phyloP scores from a whole-genome alignment of 2,888 invertebrate species.

The Boloria selene region DNA sequence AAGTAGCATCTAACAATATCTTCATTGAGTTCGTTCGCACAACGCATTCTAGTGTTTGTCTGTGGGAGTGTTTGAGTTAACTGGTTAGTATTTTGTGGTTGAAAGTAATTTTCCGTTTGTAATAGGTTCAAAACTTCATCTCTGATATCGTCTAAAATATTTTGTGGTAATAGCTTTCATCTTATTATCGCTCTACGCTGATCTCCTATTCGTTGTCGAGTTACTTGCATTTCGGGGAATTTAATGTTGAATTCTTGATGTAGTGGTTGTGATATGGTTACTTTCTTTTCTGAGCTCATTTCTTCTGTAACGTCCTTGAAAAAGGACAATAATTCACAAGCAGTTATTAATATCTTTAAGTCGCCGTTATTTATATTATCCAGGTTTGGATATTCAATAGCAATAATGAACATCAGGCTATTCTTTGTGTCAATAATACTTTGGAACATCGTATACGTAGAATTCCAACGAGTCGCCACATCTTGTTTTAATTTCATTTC shows the following conservation, averaged over 20 bases:
- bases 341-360: neutral
- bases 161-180: constrained; percentile 29
- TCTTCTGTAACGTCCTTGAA: constrained; percentile 23
- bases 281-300: constrained; percentile 17
- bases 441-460: constrained; percentile 41
- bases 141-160: constrained; percentile 19
- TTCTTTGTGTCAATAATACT: constrained; percentile 39
- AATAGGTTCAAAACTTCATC: constrained; percentile 5
- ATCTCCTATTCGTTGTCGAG: constrained; percentile 39
- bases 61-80: neutral
- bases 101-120: neutral
- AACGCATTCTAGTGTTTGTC: constrained; percentile 19
- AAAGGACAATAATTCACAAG: constrained; percentile 7
- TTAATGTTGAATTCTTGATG: constrained; percentile 30
- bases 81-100: neutral
- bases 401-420: constrained; percentile 35
- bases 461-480: constrained; percentile 43
- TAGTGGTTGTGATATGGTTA: constrained; percentile 22
- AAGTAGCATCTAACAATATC: constrained; percentile 29
- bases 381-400: no score
- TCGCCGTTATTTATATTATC: no score
- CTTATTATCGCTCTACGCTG: constrained; percentile 39
- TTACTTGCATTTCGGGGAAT: constrained; percentile 37
- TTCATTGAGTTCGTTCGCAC: constrained; percentile 31
- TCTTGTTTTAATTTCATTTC: constrained; percentile 45